Conservation (phyloP, 30 jellyfish, hydroid and myxozoan genomes). For the Aurelia coerulea region DNA sequence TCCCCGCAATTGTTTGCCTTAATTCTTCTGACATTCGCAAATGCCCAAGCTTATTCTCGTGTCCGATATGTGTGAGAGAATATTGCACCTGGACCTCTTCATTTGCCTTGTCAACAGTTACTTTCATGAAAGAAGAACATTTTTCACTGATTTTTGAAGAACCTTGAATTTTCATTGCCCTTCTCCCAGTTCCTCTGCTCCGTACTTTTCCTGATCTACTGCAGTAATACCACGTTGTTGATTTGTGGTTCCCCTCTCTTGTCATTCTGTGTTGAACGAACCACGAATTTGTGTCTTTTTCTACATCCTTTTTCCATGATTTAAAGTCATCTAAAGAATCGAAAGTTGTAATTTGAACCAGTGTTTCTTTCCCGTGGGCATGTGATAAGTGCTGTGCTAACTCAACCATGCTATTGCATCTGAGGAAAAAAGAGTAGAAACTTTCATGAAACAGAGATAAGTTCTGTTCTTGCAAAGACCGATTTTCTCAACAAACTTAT, state of each 20-base stretch:
- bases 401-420: conserved; percentile 27
- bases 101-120: neutral
- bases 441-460: neutral
- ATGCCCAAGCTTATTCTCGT: conserved; percentile 33
- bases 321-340: conserved; percentile 9
- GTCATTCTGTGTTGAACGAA: conserved; percentile 44
- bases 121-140: conserved; percentile 58
- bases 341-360: neutral
- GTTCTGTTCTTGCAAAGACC: no score
- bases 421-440: neutral
- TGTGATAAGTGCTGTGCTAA: conserved; percentile 21
- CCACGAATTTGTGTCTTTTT: conserved; percentile 42
- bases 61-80: conserved; percentile 42
- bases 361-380: conserved; percentile 13
- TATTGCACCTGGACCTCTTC: conserved; percentile 11
- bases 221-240: conserved; percentile 44
- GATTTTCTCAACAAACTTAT: no score
- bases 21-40: conserved; percentile 48
- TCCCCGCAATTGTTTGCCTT: neutral
- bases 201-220: conserved; percentile 41
- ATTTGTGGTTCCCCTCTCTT: neutral
- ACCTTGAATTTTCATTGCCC: conserved; percentile 40
- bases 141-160: conserved; percentile 34
- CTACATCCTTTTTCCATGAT: conserved; percentile 37
- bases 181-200: conserved; percentile 18